Evolutionary conservation across 2,113 vertebrate species (phyloP).

Genomic region (Neogobius melanostomus): DNA sequence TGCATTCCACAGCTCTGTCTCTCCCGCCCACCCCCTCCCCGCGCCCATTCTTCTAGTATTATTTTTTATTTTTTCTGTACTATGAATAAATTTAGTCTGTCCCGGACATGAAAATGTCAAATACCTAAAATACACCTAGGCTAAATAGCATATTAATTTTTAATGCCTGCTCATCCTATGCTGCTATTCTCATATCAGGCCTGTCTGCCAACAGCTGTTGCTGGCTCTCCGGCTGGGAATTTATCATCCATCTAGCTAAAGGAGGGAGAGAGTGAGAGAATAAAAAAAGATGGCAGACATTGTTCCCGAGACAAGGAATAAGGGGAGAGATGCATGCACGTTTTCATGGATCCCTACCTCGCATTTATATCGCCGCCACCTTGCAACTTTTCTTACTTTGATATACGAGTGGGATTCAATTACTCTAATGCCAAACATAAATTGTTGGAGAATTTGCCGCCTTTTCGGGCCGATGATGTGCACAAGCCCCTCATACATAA

Average conservation of each 20-base stretch:
- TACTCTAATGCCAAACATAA: conserved; percentile 78
- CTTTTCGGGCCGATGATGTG: conserved; percentile 2
- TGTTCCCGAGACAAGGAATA: conserved; percentile 57
- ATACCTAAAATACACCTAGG: conserved; percentile 88
- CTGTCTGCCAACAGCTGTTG: conserved; percentile 86
- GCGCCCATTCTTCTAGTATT: conserved; percentile 38
- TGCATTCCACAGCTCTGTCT: conserved; percentile 22
- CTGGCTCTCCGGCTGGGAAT: conserved; percentile 80
- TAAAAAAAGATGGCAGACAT: conserved; percentile 58
- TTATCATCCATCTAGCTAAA: conserved; percentile 80
- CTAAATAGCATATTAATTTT: conserved; percentile 88
- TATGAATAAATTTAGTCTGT: conserved; percentile 85
- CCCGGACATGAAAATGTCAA: conserved; percentile 87
- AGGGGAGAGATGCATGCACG: conserved; percentile 54
- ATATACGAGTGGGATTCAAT: conserved; percentile 74
- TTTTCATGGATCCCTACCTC: conserved; percentile 68
- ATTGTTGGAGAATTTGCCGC: conserved; percentile 64
- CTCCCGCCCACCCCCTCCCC: conserved; percentile 2
- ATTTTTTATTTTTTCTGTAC: conserved; percentile 68
- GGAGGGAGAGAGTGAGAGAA: conserved; percentile 56
- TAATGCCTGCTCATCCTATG: conserved; percentile 85
- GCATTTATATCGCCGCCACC: conserved; percentile 58
- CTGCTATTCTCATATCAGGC: conserved; percentile 87
- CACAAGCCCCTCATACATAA: conserved; percentile 50
- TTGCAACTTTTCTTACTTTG: conserved; percentile 61